Conservation (phyloP, 2,113 vertebrate species). For the Macquaria australasica region DNA sequence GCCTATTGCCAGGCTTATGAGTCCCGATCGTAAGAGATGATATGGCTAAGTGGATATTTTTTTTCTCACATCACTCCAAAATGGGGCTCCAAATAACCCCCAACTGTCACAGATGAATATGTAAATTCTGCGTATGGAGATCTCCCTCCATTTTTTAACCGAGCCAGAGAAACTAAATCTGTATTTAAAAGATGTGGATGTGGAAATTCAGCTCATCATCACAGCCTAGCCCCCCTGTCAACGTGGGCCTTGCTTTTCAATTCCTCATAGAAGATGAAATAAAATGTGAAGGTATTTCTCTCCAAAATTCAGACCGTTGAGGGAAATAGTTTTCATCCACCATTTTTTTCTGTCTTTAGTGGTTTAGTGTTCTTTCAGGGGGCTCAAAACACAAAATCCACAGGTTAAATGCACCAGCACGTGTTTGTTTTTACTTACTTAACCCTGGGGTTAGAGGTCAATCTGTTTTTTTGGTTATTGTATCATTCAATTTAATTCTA, state of each 20-base stretch:
- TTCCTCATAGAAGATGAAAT: conserved; percentile 75
- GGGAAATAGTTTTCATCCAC: conserved; percentile 35
- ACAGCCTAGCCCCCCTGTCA: conserved; percentile 9
- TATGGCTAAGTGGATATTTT: conserved; percentile 87
- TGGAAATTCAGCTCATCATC: conserved; percentile 77
- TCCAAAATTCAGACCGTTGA: conserved; percentile 35
- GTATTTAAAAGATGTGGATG: conserved; percentile 78
- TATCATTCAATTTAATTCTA: not conserved
- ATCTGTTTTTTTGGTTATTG: not conserved
- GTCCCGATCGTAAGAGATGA: conserved; percentile 80
- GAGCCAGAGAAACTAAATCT: conserved; percentile 79
- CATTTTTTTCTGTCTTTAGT: not conserved
- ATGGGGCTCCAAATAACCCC: conserved; percentile 80
- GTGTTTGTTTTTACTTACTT: not conserved
- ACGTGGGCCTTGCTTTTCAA: conserved; percentile 61
- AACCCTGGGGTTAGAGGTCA: not conserved
- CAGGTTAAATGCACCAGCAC: not conserved
- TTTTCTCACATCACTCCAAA: conserved; percentile 78
- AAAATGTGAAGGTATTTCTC: conserved; percentile 60
- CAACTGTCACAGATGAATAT: conserved; percentile 85
- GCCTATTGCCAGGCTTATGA: conserved; percentile 82
- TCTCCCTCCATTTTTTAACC: conserved; percentile 72
- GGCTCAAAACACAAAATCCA: not conserved
- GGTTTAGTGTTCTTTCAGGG: conserved; percentile 5
- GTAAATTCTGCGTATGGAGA: conserved; percentile 84